These are phyloP conservation scores for Chaunax sp. DNA, from an alignment of 2,797 vertebrate species.

Conservation along the genomic window DNA sequence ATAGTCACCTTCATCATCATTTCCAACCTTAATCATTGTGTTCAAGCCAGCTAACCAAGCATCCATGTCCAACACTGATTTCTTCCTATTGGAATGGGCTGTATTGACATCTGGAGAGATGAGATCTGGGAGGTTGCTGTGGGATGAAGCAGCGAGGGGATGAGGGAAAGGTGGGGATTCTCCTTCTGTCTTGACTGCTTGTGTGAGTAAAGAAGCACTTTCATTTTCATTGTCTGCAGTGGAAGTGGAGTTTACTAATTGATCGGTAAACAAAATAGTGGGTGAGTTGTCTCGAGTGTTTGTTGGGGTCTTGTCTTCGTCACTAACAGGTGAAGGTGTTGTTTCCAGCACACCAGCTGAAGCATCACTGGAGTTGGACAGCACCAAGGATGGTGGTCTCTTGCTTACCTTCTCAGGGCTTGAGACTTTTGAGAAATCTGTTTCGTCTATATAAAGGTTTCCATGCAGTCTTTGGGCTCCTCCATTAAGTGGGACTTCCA, in stretches of 20 bases:
- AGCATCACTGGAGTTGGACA: slow-evolving; percentile 18
- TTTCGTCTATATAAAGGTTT: slow-evolving; percentile 60
- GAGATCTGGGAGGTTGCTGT: slow-evolving; percentile 26
- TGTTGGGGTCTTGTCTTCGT: slow-evolving; percentile 74
- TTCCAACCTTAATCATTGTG: slow-evolving; percentile 59
- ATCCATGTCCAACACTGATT: slow-evolving; percentile 45
- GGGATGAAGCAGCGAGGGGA: slow-evolving; percentile 5
- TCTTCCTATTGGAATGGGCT: slow-evolving; percentile 31
- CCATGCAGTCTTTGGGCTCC: neutral
- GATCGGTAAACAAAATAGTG: slow-evolving; percentile 21
- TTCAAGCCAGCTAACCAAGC: slow-evolving; percentile 74
- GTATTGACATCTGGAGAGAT: slow-evolving; percentile 26
- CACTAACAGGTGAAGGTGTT: slow-evolving; percentile 35
- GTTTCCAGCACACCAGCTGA: slow-evolving; percentile 19
- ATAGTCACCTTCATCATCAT: slow-evolving; percentile 53
- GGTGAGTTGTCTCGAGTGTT: slow-evolving; percentile 61
- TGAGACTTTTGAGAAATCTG: slow-evolving; percentile 62
- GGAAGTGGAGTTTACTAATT: neutral
- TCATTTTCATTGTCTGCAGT: neutral
- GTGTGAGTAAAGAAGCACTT: neutral
- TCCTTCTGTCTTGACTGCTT: neutral
- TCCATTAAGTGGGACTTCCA: slow-evolving; percentile 43
- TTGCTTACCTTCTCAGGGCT: slow-evolving; percentile 28
- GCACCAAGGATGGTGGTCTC: neutral
- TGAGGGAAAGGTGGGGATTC: neutral